These are phyloP conservation scores for Ptychochromis oligacanthus DNA, from an alignment of 2,113 vertebrate genomes.

Conservation along the genomic window DNA sequence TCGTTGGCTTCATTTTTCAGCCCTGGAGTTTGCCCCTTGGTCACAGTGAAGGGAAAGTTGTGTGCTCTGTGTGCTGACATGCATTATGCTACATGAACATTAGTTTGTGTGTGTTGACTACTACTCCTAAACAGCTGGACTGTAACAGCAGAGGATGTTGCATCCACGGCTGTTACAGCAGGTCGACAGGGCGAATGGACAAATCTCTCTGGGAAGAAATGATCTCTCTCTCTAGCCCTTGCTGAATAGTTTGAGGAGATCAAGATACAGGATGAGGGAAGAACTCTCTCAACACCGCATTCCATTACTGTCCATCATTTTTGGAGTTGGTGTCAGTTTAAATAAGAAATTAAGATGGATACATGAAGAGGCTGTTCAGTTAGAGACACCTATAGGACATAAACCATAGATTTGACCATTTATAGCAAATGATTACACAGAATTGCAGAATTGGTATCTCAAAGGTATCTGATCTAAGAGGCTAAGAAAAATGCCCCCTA, in stretches of 20 bases:
- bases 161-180: neutral
- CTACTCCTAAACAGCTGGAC: conserved; percentile 47
- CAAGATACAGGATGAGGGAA: conserved; percentile 4
- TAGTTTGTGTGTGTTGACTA: conserved; percentile 2
- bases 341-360: neutral
- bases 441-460: neutral
- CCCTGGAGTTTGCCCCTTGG: neutral
- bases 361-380: neutral
- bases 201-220: neutral
- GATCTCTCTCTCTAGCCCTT: neutral
- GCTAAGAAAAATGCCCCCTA: neutral
- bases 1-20: neutral
- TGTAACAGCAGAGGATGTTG: conserved; percentile 32
- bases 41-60: neutral
- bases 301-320: neutral
- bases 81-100: neutral
- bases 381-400: neutral
- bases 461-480: neutral
- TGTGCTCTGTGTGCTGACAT: neutral
- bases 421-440: neutral
- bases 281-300: conserved; percentile 10
- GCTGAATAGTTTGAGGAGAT: conserved; percentile 8
- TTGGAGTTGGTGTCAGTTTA: neutral
- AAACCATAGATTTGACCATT: neutral
- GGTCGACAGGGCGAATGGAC: neutral